These are phyloP conservation scores for Pharmacophagus antenor DNA, from an alignment of 2,888 invertebrate genomes.

Conservation along the genomic window DNA sequence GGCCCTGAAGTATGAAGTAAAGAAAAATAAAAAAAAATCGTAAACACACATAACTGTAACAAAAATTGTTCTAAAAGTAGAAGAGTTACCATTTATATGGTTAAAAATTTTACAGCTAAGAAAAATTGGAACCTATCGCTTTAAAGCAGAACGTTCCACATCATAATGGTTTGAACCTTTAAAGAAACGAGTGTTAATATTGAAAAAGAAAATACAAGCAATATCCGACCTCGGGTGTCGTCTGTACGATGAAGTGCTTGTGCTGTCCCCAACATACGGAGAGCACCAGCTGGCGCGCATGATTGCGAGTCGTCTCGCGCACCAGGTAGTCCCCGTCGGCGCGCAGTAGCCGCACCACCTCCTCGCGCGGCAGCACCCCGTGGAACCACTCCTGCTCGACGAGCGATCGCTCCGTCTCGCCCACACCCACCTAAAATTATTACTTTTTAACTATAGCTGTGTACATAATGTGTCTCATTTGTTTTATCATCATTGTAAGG, in stretches of 20 bases:
- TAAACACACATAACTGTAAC: background rate
- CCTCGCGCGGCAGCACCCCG: constrained; percentile 96
- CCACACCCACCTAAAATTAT: constrained; percentile 62
- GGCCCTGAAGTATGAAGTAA: constrained; percentile 84
- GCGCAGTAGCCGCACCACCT: constrained; percentile 94
- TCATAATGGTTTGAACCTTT: no score
- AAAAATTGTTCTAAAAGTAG: no score
- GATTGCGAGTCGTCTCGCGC: constrained; percentile 94
- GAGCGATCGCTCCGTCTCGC: constrained; percentile 83
- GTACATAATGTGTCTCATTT: background rate
- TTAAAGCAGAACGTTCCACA: no score
- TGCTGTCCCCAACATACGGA: constrained; percentile 98
- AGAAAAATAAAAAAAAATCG: background rate
- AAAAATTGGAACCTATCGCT: no score
- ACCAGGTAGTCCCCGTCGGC: constrained; percentile 97
- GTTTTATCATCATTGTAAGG: background rate
- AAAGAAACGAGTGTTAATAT: no score
- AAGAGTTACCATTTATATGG: no score
- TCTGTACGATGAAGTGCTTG: constrained; percentile 98
- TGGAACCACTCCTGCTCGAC: constrained; percentile 99
- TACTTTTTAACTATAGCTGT: no score
- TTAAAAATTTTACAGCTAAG: no score
- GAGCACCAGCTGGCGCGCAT: constrained; percentile 94
- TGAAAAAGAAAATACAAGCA: no score
- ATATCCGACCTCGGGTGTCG: constrained; percentile 88